Percentiles rank a stretch among this genome's conserved stretches.
These are phyloP conservation scores for Drosophila fungiperda DNA, from an alignment of 2,888 invertebrate genomes.

Conservation along the genomic window DNA sequence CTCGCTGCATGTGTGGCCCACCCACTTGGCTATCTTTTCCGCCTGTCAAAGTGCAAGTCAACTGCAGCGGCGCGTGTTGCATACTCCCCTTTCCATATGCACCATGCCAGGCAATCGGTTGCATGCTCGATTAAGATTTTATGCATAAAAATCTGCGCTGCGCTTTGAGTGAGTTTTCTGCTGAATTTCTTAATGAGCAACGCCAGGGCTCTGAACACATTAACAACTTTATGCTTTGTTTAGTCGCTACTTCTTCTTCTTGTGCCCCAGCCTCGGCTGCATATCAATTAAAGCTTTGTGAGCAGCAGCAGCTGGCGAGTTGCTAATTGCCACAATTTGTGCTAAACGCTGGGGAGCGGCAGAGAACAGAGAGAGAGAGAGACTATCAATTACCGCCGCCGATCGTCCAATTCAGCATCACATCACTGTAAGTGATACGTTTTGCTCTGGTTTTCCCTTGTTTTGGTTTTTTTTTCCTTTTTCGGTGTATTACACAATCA, in stretches of 20 bases:
- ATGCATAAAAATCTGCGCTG: conserved; percentile 67
- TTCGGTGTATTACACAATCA: conserved; percentile 56
- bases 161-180: conserved; percentile 51
- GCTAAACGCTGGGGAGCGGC: conserved; percentile 69
- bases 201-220: conserved; percentile 65
- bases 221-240: conserved; percentile 82
- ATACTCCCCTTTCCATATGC: conserved; percentile 26
- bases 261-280: conserved; percentile 29
- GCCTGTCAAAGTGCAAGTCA: conserved; percentile 73
- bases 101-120: conserved; percentile 13
- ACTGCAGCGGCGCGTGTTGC: conserved; percentile 78
- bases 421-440: conserved; percentile 73
- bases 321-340: conserved; percentile 79
- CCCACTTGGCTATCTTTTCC: conserved; percentile 45
- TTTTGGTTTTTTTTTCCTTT: conserved; percentile 4
- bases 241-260: conserved; percentile 19
- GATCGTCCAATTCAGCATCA: conserved; percentile 40
- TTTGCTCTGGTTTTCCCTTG: conserved; percentile 40
- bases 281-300: conserved; percentile 77
- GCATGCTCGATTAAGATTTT: conserved; percentile 77
- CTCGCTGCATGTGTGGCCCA: conserved; percentile 42
- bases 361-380: conserved; percentile 42
- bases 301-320: conserved; percentile 50
- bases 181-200: conserved; percentile 81
- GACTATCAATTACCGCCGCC: conserved; percentile 72